Conservation (phyloP, 2,113 vertebrate species). For the Pyxicephalus adspersus region DNA sequence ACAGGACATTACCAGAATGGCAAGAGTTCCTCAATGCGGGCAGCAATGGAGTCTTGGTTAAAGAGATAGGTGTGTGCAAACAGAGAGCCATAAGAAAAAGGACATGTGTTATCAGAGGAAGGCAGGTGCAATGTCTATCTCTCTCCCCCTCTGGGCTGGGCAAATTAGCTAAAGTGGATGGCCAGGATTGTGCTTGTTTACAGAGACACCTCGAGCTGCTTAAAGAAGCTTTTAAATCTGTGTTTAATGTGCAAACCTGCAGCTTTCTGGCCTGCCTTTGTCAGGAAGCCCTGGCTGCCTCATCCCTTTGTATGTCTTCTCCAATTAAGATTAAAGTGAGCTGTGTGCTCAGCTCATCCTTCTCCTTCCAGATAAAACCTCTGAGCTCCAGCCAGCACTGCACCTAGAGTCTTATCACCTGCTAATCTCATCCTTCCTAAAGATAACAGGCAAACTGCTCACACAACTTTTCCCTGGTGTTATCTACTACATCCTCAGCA, state of each 20-base stretch:
- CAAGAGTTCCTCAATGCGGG: conserved; percentile 1
- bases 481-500: conserved; percentile 1
- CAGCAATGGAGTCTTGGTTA: conserved; percentile 19
- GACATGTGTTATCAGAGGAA: conserved; percentile 2
- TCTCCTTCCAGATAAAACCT: conserved; percentile 68
- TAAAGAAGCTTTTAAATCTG: conserved; percentile 78
- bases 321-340: conserved; percentile 72
- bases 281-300: conserved; percentile 61
- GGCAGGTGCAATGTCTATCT: conserved; percentile 10
- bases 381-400: conserved; percentile 65
- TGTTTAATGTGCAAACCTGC: conserved; percentile 80
- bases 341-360: conserved; percentile 60
- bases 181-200: conserved; percentile 83
- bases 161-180: conserved; percentile 79
- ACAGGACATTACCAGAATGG: conserved; percentile 16
- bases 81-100: conserved; percentile 33
- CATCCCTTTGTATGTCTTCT: conserved; percentile 66
- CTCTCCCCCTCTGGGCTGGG: conserved; percentile 68
- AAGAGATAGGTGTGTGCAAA: conserved; percentile 25
- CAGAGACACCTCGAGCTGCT: conserved; percentile 77
- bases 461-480: conserved; percentile 39
- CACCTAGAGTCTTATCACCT: conserved; percentile 64
- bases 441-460: conserved; percentile 47
- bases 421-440: conserved; percentile 58
- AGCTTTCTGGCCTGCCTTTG: conserved; percentile 74